Conservation (phyloP, 2,888 invertebrate genomes). For the Gari tellinella region DNA sequence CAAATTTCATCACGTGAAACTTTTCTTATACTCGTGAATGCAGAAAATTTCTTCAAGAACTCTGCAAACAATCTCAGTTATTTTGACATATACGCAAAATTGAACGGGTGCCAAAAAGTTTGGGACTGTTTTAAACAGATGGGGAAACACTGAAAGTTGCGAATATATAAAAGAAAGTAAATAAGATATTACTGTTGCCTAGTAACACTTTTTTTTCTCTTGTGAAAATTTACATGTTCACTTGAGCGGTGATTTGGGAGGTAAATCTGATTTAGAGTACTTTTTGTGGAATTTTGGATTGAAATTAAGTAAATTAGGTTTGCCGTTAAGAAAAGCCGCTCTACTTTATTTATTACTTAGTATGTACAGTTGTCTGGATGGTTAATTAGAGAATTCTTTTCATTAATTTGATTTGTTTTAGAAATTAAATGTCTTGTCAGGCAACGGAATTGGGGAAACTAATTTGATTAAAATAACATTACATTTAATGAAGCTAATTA, state of each 20-base stretch:
- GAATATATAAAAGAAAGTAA: slow-evolving; percentile 19
- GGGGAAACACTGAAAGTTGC: background rate
- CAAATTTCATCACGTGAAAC: slow-evolving; percentile 17
- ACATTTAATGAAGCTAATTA: slow-evolving; percentile 12
- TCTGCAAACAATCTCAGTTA: slow-evolving; percentile 13
- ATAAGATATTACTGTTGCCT: slow-evolving; percentile 13
- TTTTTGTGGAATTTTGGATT: slow-evolving; percentile 17
- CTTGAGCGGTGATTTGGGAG: background rate
- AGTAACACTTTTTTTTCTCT: too few species aligned
- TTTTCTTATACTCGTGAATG: slow-evolving; percentile 16
- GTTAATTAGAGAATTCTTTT: slow-evolving; percentile 26
- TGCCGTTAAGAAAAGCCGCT: slow-evolving; percentile 6
- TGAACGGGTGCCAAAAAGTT: slow-evolving; percentile 19
- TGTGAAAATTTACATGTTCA: too few species aligned
- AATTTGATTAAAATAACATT: slow-evolving; percentile 17
- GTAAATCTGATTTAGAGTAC: slow-evolving; percentile 14
- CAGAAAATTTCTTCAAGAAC: slow-evolving; percentile 25
- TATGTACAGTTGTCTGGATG: slow-evolving; percentile 14
- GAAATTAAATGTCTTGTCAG: slow-evolving; percentile 28
- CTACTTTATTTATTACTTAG: slow-evolving; percentile 21
- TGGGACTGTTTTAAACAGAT: slow-evolving; percentile 13
- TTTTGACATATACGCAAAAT: slow-evolving; percentile 30
- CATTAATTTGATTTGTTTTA: slow-evolving; percentile 26
- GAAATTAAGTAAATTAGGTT: slow-evolving; percentile 23
- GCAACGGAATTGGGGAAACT: background rate